Conservation (phyloP, 2,113 vertebrate genomes). For the Semicossyphus pulcher region DNA sequence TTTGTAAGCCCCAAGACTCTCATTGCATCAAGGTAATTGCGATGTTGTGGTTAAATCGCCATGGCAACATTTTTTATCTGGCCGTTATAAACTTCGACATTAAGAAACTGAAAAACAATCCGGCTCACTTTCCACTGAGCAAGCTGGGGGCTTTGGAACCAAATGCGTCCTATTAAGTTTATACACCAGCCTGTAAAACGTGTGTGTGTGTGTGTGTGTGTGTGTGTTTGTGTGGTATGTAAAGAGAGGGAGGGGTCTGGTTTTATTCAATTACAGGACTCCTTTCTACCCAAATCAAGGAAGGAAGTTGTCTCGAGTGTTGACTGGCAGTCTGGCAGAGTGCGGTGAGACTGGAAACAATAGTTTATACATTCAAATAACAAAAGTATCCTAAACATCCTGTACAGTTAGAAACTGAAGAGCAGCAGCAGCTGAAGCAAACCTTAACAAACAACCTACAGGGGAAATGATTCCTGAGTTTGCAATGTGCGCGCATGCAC, state of each 20-base stretch:
- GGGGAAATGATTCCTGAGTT: background rate
- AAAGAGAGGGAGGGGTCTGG: constrained; percentile 70
- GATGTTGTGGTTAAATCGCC: constrained; percentile 79
- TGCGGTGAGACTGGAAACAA: constrained; percentile 70
- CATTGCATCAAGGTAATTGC: constrained; percentile 77
- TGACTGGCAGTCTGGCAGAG: constrained; percentile 77
- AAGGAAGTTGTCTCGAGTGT: constrained; percentile 74
- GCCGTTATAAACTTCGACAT: constrained; percentile 73
- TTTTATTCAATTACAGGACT: constrained; percentile 77
- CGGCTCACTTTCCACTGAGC: constrained; percentile 74
- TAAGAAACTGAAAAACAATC: constrained; percentile 80
- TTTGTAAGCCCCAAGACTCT: constrained; percentile 71
- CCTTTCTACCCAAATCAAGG: constrained; percentile 76
- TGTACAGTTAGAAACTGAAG: constrained; percentile 28
- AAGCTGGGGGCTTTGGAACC: constrained; percentile 75
- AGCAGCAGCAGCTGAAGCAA: constrained; percentile 14
- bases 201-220: constrained; percentile 47
- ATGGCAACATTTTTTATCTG: constrained; percentile 74
- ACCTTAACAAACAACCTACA: constrained; percentile 18
- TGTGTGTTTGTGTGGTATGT: constrained; percentile 67
- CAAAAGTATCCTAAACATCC: constrained; percentile 65
- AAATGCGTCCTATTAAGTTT: constrained; percentile 80
- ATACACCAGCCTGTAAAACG: constrained; percentile 76
- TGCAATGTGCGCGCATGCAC: background rate
- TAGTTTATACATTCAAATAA: constrained; percentile 64